These are phyloP conservation scores for Eptesicus fuscus DNA, from an alignment of 2,113 vertebrate species.

Conservation along the genomic window DNA sequence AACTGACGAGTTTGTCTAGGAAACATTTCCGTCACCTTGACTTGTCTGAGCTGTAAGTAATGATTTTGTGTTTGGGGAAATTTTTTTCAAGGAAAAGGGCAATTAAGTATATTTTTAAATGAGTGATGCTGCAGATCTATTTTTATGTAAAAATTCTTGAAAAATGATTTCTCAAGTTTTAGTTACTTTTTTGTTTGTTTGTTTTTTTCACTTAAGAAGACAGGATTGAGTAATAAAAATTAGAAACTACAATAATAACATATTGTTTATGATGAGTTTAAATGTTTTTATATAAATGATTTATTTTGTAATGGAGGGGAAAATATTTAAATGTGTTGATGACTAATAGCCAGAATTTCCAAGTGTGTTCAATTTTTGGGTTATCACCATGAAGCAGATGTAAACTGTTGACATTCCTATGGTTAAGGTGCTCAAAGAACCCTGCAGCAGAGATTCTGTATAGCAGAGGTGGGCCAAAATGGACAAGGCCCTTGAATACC, in stretches of 20 bases:
- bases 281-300: constrained; percentile 12
- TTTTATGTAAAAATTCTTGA: constrained; percentile 27
- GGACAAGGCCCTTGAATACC: neutral
- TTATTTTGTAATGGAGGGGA: neutral
- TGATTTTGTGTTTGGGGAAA: constrained; percentile 12
- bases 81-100: constrained; percentile 5
- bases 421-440: neutral
- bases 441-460: neutral
- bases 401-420: neutral
- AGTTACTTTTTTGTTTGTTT: neutral
- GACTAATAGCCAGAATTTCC: neutral
- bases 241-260: neutral
- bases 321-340: neutral
- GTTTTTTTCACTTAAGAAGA: neutral
- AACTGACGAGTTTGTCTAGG: constrained; percentile 93
- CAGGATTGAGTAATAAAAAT: neutral
- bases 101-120: neutral
- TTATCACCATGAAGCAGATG: neutral
- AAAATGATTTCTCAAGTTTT: neutral
- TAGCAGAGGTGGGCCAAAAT: neutral
- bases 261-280: neutral
- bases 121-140: neutral
- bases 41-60: constrained; percentile 95
- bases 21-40: constrained; percentile 94
- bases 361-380: neutral